Evolutionary conservation across 2,888 invertebrate genomes (phyloP).

Genomic region (Lasioglossum villosulum): DNA sequence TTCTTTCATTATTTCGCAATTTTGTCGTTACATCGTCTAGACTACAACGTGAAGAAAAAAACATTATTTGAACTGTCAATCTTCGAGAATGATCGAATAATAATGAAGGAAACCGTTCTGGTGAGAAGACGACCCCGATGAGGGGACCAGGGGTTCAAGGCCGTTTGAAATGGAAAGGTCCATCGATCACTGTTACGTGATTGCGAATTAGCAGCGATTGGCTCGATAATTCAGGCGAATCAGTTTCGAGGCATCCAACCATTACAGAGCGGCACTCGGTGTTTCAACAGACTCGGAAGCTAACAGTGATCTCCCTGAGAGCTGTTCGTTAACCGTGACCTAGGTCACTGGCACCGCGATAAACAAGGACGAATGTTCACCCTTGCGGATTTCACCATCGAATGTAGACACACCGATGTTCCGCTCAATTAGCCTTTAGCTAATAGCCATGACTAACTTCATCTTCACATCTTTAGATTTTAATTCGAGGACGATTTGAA

Average conservation of each 20-base stretch:
- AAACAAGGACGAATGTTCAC: constrained; percentile 49
- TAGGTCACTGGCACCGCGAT: constrained; percentile 49
- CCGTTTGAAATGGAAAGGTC: constrained; percentile 65
- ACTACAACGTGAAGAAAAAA: background rate
- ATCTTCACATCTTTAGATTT: background rate
- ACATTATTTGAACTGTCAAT: background rate
- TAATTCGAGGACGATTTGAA: constrained; percentile 1
- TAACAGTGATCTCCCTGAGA: constrained; percentile 23
- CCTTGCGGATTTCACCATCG: constrained; percentile 43
- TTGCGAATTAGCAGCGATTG: constrained; percentile 61
- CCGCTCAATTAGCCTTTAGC: background rate
- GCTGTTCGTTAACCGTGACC: constrained; percentile 41
- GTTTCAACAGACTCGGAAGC: constrained; percentile 25
- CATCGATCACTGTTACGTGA: constrained; percentile 69
- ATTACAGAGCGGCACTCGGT: constrained; percentile 18
- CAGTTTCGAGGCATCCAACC: constrained; percentile 36
- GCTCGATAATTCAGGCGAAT: constrained; percentile 57
- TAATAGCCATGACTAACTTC: background rate
- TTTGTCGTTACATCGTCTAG: background rate
- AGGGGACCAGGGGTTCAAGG: constrained; percentile 56
- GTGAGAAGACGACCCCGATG: background rate
- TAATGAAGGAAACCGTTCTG: background rate
- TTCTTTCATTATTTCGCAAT: background rate
- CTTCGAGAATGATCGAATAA: background rate
- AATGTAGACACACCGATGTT: constrained; percentile 19